A percentile compares a stretch with the other conserved stretches of the same genome.
Conservation (phyloP, 2,113 vertebrate genomes). For the Machaerirhynchus nigripectus region DNA sequence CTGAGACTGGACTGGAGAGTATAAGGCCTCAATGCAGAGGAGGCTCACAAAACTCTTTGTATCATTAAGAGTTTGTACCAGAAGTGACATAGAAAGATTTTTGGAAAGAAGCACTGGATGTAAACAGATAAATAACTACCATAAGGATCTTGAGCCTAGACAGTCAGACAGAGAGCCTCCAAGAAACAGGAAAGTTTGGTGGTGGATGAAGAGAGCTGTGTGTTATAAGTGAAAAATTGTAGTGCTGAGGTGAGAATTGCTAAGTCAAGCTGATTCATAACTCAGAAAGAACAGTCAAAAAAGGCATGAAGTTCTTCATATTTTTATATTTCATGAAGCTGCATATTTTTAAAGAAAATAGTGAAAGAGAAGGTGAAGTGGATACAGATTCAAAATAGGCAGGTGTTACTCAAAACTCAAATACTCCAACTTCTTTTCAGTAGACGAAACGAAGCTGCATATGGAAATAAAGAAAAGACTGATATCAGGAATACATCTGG, state of each 20-base stretch:
- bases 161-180: neutral
- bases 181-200: neutral
- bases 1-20: neutral
- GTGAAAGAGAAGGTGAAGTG: neutral
- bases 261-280: slow-evolving; percentile 6
- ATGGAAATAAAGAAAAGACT: neutral
- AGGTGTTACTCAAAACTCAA: neutral
- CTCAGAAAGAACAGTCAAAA: neutral
- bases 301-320: neutral
- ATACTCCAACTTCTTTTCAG: neutral
- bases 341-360: neutral
- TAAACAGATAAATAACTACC: slow-evolving; percentile 16
- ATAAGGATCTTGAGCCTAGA: neutral
- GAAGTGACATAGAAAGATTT: neutral
- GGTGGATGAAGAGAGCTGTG: neutral
- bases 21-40: neutral
- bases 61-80: neutral
- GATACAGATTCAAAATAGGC: neutral
- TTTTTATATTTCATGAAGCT: too few species aligned
- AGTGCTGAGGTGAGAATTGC: slow-evolving; percentile 12
- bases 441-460: neutral
- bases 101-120: neutral
- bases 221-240: neutral
- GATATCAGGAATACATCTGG: neutral
- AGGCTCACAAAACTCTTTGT: neutral